Percentiles rank a stretch among this genome's conserved stretches.
Conservation (phyloP, 2,113 vertebrate species). For the Engraulis encrasicolus region DNA sequence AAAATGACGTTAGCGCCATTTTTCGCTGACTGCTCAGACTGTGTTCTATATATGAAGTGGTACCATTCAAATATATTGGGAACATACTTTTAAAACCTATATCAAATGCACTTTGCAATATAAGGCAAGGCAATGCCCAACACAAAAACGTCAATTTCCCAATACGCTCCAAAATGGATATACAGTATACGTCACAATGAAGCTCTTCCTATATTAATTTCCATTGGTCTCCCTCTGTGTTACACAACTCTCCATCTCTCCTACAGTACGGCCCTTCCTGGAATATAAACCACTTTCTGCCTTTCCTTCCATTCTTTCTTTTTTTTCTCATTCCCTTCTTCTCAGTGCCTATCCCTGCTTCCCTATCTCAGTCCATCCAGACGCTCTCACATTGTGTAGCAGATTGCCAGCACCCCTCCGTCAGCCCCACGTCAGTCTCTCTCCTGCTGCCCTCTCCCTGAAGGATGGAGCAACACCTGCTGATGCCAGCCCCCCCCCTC, state of each 20-base stretch:
- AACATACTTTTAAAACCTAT: no score
- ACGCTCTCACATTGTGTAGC: conserved; percentile 77
- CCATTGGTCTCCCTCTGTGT: not conserved
- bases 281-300: not conserved
- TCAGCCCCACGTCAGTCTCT: conserved; percentile 84
- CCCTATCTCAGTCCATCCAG: conserved; percentile 68
- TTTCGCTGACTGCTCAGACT: no score
- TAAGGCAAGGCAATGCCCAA: no score
- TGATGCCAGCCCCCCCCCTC: conserved; percentile 80
- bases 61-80: no score
- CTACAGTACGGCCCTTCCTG: conserved; percentile 25
- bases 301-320: no score
- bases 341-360: conserved; percentile 30
- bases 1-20: no score
- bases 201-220: not conserved
- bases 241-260: not conserved
- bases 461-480: conserved; percentile 89
- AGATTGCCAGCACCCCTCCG: conserved; percentile 87
- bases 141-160: no score
- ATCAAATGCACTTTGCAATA: no score
- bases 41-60: no score
- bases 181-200: no score
- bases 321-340: conserved; percentile 34
- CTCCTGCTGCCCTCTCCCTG: conserved; percentile 82
- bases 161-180: no score